These are phyloP conservation scores for Sebastes miniatus DNA, from an alignment of 2,797 vertebrate species.

Conservation along the genomic window DNA sequence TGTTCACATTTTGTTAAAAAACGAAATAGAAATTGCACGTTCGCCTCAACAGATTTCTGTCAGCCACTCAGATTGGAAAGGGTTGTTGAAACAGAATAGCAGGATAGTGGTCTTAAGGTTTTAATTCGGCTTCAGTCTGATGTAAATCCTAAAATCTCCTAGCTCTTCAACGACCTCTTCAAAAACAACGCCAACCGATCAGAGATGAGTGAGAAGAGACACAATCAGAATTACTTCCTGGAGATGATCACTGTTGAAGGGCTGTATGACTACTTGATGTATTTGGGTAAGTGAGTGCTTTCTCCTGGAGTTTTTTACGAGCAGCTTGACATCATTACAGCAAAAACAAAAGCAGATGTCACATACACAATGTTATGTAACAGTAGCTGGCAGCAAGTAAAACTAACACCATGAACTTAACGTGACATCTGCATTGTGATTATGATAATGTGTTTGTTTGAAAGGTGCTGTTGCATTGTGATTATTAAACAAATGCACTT, in stretches of 20 bases:
- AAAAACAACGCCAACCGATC: conserved; percentile 95
- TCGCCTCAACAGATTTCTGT: not conserved
- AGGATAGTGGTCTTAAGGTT: not conserved
- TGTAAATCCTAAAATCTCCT: not conserved
- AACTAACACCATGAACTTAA: not conserved
- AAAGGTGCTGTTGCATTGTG: not conserved
- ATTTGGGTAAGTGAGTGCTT: conserved; percentile 86
- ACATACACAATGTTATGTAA: not conserved
- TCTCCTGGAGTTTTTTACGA: not conserved
- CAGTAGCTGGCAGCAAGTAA: not conserved
- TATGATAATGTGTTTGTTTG: not conserved
- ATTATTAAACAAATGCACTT: not conserved
- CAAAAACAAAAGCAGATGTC: not conserved
- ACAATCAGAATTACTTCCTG: conserved; percentile 97
- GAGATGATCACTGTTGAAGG: conserved; percentile 93
- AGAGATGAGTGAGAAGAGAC: conserved; percentile 88
- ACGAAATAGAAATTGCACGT: not conserved
- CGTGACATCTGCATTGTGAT: not conserved
- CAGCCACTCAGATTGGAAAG: not conserved
- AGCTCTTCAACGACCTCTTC: conserved; percentile 95
- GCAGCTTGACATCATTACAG: not conserved
- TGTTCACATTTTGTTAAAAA: not conserved
- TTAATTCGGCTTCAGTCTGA: not conserved
- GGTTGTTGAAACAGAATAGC: not conserved
- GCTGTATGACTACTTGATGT: conserved; percentile 97